phyloP scores from a whole-genome alignment of 2,113 vertebrate species.

The Ictalurus punctatus region DNA sequence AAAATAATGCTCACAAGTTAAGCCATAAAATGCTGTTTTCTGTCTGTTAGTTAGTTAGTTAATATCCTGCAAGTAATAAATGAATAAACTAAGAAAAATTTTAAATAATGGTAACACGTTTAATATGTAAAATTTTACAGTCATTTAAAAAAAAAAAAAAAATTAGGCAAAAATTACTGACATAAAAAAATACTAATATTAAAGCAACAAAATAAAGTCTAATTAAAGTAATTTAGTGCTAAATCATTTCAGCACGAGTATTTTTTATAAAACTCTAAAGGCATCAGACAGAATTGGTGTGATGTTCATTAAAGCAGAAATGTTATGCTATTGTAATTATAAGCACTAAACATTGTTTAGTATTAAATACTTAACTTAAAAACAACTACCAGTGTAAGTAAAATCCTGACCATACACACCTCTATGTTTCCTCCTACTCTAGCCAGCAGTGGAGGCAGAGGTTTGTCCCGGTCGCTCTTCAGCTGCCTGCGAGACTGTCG shows the following conservation, averaged over 20 bases:
- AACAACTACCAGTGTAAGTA: not conserved
- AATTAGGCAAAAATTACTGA: not conserved
- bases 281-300: not conserved
- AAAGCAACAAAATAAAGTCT: not conserved
- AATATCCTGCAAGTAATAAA: too few relatives aligned
- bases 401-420: conserved; percentile 68
- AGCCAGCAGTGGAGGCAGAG: conserved; percentile 90
- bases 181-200: not conserved
- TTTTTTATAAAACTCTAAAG: not conserved
- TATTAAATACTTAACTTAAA: not conserved
- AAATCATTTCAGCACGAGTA: not conserved
- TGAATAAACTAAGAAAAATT: too few relatives aligned
- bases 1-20: not conserved
- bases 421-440: conserved; percentile 95
- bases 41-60: too few relatives aligned
- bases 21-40: not conserved
- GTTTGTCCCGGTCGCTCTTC: conserved; percentile 93
- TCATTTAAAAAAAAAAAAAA: not conserved
- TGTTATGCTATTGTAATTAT: not conserved
- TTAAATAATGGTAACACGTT: too few relatives aligned
- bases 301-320: not conserved
- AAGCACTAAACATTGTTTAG: not conserved
- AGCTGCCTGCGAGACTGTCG: conserved; percentile 93
- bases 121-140: too few relatives aligned
- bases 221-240: not conserved